phyloP scores from a whole-genome alignment of 1,140 invertebrate species.

The Diprion similis region DNA sequence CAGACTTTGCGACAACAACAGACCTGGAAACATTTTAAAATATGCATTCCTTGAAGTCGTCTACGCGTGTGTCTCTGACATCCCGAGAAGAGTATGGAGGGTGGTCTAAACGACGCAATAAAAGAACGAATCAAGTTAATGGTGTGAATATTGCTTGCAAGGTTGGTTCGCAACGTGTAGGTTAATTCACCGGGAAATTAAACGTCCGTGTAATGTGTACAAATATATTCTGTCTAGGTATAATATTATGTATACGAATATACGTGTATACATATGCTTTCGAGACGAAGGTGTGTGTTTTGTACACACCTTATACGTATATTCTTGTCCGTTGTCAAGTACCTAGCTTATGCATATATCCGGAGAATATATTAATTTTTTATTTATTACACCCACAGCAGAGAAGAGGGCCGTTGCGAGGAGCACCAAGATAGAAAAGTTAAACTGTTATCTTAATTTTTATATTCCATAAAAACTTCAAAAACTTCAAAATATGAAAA shows the following conservation, averaged over 20 bases:
- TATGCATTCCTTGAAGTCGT: slow-evolving; percentile 32
- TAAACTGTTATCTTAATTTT: no score
- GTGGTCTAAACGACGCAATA: slow-evolving; percentile 34
- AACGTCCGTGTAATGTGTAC: background rate
- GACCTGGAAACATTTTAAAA: slow-evolving; percentile 46
- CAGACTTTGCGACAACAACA: slow-evolving; percentile 39
- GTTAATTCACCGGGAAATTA: slow-evolving; percentile 1
- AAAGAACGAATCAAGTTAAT: slow-evolving; percentile 41
- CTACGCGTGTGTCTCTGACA: background rate
- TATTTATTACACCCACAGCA: background rate
- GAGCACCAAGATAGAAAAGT: background rate
- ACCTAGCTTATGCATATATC: background rate
- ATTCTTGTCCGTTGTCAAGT: background rate
- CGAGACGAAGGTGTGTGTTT: no score
- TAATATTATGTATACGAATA: no score
- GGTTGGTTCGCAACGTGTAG: background rate
- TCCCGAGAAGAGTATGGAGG: background rate
- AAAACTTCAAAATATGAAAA: no score
- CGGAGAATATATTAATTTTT: background rate
- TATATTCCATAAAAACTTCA: no score
- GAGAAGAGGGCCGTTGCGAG: background rate
- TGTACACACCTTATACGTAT: background rate
- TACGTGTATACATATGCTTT: no score
- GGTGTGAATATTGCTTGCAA: slow-evolving; percentile 7
- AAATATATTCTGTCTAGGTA: no score